A percentile compares a stretch with the other conserved stretches of the same genome.
Conservation (phyloP, 2,888 invertebrate genomes). For the Lamproptera curius region DNA sequence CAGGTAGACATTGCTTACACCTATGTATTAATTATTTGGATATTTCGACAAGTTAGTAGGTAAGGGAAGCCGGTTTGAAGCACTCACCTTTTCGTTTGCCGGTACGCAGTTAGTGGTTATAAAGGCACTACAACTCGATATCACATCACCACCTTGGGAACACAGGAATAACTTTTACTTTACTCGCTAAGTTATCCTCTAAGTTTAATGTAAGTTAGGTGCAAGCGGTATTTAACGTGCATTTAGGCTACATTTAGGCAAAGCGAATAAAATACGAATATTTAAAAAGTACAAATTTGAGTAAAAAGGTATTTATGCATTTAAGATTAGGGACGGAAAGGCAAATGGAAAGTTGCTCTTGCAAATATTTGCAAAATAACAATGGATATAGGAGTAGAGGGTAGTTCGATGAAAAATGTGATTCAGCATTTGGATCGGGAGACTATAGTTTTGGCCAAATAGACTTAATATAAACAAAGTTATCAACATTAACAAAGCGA, state of each 20-base stretch:
- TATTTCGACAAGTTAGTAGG: background rate
- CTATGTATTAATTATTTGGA: background rate
- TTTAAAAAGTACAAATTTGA: conserved; percentile 17
- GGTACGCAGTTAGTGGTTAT: conserved; percentile 61
- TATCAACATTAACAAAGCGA: too few relatives aligned
- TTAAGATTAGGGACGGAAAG: too few relatives aligned
- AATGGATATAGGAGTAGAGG: too few relatives aligned
- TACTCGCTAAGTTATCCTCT: background rate
- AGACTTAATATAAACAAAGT: too few relatives aligned
- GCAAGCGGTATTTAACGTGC: conserved; percentile 27
- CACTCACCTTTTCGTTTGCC: conserved; percentile 60
- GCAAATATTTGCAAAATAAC: too few relatives aligned
- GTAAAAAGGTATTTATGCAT: too few relatives aligned
- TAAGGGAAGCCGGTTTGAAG: conserved; percentile 35
- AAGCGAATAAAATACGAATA: background rate
- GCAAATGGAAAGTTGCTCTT: too few relatives aligned
- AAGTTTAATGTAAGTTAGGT: conserved; percentile 20
- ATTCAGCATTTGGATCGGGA: too few relatives aligned
- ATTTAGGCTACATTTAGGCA: conserved; percentile 21
- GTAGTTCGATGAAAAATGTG: too few relatives aligned
- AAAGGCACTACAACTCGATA: conserved; percentile 50
- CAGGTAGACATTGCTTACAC: too few relatives aligned
- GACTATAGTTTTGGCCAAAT: too few relatives aligned
- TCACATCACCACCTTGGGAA: conserved; percentile 69
- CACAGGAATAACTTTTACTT: conserved; percentile 36